Conservation (phyloP, 2,888 invertebrate species). For the Amphimallon solstitiale region DNA sequence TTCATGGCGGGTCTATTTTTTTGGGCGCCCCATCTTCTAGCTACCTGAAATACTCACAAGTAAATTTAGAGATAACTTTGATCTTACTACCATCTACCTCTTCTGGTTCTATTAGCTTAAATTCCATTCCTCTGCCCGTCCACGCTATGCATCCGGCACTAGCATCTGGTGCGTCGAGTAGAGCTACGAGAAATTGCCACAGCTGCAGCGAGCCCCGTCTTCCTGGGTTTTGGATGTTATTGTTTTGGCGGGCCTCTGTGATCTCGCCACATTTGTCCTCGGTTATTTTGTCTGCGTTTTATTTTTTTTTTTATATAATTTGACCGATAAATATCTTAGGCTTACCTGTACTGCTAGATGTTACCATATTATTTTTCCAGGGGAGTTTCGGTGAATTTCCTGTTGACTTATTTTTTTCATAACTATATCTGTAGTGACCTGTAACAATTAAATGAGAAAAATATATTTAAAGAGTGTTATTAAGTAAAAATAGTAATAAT, state of each 20-base stretch:
- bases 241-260: constrained; percentile 48
- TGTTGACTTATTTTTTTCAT: constrained; percentile 47
- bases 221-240: constrained; percentile 52
- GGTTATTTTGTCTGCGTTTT: constrained; percentile 1
- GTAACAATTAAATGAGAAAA: constrained; percentile 29
- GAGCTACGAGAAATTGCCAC: constrained; percentile 94
- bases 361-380: constrained; percentile 41
- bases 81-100: constrained; percentile 69
- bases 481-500: too few species aligned
- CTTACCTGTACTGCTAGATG: constrained; percentile 6
- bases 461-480: too few species aligned
- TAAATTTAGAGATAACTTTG: constrained; percentile 5
- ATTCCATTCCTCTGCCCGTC: constrained; percentile 95
- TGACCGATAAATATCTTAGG: neutral
- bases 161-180: constrained; percentile 74
- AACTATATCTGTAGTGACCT: constrained; percentile 47
- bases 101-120: constrained; percentile 95
- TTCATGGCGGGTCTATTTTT: constrained; percentile 98
- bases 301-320: neutral
- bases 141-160: constrained; percentile 89
- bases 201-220: constrained; percentile 88
- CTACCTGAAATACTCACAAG: constrained; percentile 73
- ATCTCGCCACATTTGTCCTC: constrained; percentile 50
- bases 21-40: constrained; percentile 94
- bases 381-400: constrained; percentile 42